Conservation (phyloP, 2,888 invertebrate genomes). For the Protophormia terraenovae region DNA sequence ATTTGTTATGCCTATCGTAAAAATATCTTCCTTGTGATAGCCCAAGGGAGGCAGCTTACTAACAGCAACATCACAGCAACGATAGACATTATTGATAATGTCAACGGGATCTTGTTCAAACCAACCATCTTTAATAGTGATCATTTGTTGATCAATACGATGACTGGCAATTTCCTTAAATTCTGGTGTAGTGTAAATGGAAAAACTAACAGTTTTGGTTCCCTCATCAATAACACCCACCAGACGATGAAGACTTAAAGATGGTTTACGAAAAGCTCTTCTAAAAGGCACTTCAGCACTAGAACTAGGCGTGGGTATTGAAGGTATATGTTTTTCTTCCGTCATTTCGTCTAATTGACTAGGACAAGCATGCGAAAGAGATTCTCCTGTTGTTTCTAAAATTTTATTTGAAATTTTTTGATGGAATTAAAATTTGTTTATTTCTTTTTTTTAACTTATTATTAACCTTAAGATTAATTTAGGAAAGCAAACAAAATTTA, state of each 20-base stretch:
- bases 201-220: constrained; percentile 94
- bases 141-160: constrained; percentile 90
- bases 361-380: not conserved
- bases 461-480: not conserved
- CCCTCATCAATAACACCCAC: constrained; percentile 98
- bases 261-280: constrained; percentile 73
- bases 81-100: constrained; percentile 89
- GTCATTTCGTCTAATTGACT: constrained; percentile 70
- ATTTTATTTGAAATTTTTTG: constrained; percentile 17
- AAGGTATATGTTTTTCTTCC: constrained; percentile 72
- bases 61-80: constrained; percentile 90
- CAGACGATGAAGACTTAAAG: constrained; percentile 80
- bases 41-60: constrained; percentile 84
- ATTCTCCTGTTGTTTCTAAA: constrained; percentile 53
- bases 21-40: constrained; percentile 86
- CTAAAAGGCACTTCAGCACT: constrained; percentile 76
- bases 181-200: constrained; percentile 88
- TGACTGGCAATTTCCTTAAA: constrained; percentile 90
- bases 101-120: constrained; percentile 95
- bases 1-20: constrained; percentile 96
- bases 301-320: constrained; percentile 57
- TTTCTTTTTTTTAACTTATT: constrained; percentile 2
- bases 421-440: not conserved
- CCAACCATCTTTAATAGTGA: constrained; percentile 95
- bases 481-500: not conserved